Base-by-base conservation (phyloP, 2,113 vertebrate species). In the Probosciger aterrimus region DNA sequence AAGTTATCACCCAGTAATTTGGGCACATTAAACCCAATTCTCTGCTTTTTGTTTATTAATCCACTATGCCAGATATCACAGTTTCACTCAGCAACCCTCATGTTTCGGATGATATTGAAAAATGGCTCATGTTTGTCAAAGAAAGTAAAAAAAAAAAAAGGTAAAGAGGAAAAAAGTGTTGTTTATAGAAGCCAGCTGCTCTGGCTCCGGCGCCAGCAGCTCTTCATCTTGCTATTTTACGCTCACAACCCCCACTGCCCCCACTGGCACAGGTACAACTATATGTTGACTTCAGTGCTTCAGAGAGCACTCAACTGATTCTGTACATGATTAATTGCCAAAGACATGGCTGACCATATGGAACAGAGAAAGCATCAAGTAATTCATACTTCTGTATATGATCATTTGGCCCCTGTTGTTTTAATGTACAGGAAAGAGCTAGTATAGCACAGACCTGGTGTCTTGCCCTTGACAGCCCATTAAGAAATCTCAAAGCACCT, bases 391-490 rank as follows among this genome's bases (percentile, higher is more conserved):
- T 98, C 96, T 98, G 98, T 97, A 98, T 98, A 97, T 83, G 97
- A 98, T 98, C 96, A 82, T 97, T 97, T 97, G 97, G 98, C 98
- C 96, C 97, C 97, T 97, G 97, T 97, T 97, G 97, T 98, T 98
- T 98, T 98, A 98, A 98, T 97, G 97, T 97, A 98, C 97, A 98
- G 97, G 97, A 98, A 98, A 97, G 96, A 96, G 97, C 97, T 95
- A 95, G 97, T 96, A 96, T 88, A 97, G 97, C 97, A 94, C 97
- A 98, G 97, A 98, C 98, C 97, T 97, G 97, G 97, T 98, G 98
- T 98, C 98, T 98, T 98, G 98, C 97, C 98, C 98, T 98, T 98
- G 98, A 98, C 98, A 98, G 98, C 98, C 98, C 98, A 98, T 98
- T 98, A 98, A 98, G 98, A 98, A 98, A 98, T 98, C 98, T 98